Percentiles rank a stretch among this genome's conserved stretches.
Evolutionary conservation across 2,113 vertebrate species (phyloP).

Genomic region (Larimichthys crocea): DNA sequence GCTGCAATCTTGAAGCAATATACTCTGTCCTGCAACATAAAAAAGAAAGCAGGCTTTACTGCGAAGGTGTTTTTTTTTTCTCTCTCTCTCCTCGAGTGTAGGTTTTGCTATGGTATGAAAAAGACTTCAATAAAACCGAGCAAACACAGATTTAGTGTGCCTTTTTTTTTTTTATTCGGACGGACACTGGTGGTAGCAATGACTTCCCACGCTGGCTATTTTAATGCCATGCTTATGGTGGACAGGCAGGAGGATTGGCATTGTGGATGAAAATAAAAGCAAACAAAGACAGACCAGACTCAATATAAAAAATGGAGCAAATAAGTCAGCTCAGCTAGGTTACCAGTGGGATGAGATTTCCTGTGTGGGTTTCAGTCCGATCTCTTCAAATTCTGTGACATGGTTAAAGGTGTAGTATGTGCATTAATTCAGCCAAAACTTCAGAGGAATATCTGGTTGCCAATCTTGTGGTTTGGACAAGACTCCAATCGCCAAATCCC

Average conservation of each 20-base stretch:
- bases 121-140: neutral
- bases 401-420: neutral
- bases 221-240: neutral
- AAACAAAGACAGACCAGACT: neutral
- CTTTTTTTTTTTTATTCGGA: neutral
- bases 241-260: neutral
- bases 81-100: slow-evolving; percentile 38
- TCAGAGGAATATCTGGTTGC: neutral
- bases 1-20: slow-evolving; percentile 68
- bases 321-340: neutral
- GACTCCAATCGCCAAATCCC: no score
- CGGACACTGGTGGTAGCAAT: neutral
- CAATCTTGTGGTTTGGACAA: no score
- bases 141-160: slow-evolving; percentile 2
- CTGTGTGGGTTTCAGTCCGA: neutral
- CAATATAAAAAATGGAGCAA: neutral
- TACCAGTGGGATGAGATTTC: neutral
- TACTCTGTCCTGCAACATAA: slow-evolving; percentile 60
- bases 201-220: slow-evolving; percentile 2
- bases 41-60: slow-evolving; percentile 54
- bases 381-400: neutral
- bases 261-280: slow-evolving; percentile 8
- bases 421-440: neutral
- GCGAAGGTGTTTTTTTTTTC: slow-evolving; percentile 41
- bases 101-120: slow-evolving; percentile 24